Base-by-base conservation (phyloP, 2,113 vertebrate species). In the Cavia porcellus region DNA sequence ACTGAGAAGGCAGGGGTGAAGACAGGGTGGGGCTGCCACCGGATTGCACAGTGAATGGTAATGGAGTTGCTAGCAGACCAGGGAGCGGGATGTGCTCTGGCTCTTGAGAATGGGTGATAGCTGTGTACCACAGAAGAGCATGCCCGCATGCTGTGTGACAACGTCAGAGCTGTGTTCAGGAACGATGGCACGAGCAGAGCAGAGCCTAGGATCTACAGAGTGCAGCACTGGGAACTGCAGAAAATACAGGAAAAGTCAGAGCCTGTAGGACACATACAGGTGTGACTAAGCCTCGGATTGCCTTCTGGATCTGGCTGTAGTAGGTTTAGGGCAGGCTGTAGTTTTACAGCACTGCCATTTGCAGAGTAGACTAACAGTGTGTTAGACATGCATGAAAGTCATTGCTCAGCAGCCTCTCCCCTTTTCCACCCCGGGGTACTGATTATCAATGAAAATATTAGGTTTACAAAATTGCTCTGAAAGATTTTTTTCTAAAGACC, bases 401-500 rank as follows among this genome's bases (percentile, higher is more conserved):
- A 84, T 94, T 75, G 20, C 3, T 50, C 19, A 22, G 13, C 47
- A 81, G 22, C 4, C 80, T 80, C 55, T 91, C 30, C 13, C 80
- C 62, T 81, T 68, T 95, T 75, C 47, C 24, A 92, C 57, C 17
- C 14, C 59, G 57, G 28, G 42, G 92, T 84, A 38, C 47, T 94
- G 77, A 92, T 83, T 91, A 83, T 19, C 35, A 96, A 61, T 55
- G 47, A 86, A 86, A 45, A 35, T 86, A 74, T 77, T 95, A 30
- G 15, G 62, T 88, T 81, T 83, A 61, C 77, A 91, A 72, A 94
- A 74, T 95, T 96, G 19, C 89, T 84, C n/a, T 52, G 57, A 55
- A 79, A 75, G 61, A 32, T 77, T 87, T 42, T 86, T 94, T 66
- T 66, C 19, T 86, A 20, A 90, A 92, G 75, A 68, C 55, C 15